These are phyloP conservation scores for Sphyrna mokarran DNA, from an alignment of 2,113 vertebrate species.

Conservation along the genomic window DNA sequence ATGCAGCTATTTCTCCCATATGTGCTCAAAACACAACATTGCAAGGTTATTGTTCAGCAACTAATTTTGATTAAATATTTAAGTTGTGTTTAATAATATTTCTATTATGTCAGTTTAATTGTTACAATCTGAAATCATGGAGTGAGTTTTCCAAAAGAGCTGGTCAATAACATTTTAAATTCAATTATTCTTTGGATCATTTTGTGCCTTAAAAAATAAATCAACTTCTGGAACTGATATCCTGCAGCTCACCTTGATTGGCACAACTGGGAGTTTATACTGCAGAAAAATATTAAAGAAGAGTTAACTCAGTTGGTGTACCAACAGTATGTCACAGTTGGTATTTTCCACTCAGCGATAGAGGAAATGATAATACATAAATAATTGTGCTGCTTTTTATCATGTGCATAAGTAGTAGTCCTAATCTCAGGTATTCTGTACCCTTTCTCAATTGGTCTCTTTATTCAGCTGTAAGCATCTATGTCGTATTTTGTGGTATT, in stretches of 20 bases:
- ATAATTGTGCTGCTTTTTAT: neutral
- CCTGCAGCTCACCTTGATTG: neutral
- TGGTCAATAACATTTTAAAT: neutral
- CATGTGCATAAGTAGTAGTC: neutral
- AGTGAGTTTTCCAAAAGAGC: neutral
- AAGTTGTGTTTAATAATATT: neutral
- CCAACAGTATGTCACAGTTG: neutral
- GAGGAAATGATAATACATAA: neutral
- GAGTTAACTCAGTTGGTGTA: neutral
- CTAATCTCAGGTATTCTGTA: neutral
- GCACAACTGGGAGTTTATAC: too few species aligned
- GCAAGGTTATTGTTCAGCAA: constrained; percentile 49
- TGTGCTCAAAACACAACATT: constrained; percentile 48
- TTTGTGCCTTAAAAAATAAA: neutral
- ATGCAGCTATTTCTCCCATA: constrained; percentile 52
- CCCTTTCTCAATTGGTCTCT: neutral
- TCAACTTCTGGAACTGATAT: neutral
- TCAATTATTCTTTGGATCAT: neutral
- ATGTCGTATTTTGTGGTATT: neutral
- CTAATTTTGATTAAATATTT: constrained; percentile 3
- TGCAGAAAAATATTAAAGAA: neutral
- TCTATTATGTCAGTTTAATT: neutral
- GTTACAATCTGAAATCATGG: neutral
- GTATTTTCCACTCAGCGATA: neutral
- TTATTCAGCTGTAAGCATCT: neutral